Evolutionary conservation across 2,113 vertebrate genomes (phyloP).

Genomic region (Paraplagusia blochii): DNA sequence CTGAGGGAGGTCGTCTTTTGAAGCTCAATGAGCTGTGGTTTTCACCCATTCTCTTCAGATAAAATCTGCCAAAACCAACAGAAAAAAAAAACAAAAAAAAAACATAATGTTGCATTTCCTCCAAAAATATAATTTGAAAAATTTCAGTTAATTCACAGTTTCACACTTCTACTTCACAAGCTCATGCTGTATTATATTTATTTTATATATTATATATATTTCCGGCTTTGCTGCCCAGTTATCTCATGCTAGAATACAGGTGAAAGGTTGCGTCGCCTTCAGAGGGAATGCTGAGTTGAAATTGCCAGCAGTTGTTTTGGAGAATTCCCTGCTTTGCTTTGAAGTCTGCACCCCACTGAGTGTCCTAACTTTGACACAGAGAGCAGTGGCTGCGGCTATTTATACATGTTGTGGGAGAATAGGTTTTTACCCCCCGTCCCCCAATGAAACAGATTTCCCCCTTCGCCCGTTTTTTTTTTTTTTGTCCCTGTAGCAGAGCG

Average conservation of each 20-base stretch:
- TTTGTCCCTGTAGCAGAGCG: slow-evolving; percentile 28
- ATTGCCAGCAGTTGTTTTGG: slow-evolving; percentile 80
- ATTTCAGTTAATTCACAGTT: too few species aligned
- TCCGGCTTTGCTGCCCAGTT: slow-evolving; percentile 51
- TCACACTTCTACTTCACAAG: too few species aligned
- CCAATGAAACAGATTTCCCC: slow-evolving; percentile 44
- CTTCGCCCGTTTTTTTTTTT: not conserved
- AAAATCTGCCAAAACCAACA: slow-evolving; percentile 6
- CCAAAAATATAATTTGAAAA: too few species aligned
- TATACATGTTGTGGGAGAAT: slow-evolving; percentile 75
- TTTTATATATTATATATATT: not conserved
- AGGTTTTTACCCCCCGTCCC: slow-evolving; percentile 43
- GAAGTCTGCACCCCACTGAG: slow-evolving; percentile 80
- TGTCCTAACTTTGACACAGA: slow-evolving; percentile 78
- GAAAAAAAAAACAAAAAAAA: not conserved
- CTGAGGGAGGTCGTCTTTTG: slow-evolving; percentile 45
- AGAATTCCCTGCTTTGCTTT: slow-evolving; percentile 79
- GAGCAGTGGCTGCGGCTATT: slow-evolving; percentile 74
- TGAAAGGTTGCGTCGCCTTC: slow-evolving; percentile 67
- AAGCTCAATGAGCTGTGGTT: slow-evolving; percentile 75
- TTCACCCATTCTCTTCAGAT: slow-evolving; percentile 48
- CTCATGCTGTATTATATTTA: slow-evolving; percentile 12
- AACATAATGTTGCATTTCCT: not conserved
- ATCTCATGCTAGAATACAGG: slow-evolving; percentile 52
- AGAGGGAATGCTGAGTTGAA: slow-evolving; percentile 74